These are phyloP conservation scores for Cenopis cana DNA, from an alignment of 2,888 invertebrate genomes.

Conservation along the genomic window DNA sequence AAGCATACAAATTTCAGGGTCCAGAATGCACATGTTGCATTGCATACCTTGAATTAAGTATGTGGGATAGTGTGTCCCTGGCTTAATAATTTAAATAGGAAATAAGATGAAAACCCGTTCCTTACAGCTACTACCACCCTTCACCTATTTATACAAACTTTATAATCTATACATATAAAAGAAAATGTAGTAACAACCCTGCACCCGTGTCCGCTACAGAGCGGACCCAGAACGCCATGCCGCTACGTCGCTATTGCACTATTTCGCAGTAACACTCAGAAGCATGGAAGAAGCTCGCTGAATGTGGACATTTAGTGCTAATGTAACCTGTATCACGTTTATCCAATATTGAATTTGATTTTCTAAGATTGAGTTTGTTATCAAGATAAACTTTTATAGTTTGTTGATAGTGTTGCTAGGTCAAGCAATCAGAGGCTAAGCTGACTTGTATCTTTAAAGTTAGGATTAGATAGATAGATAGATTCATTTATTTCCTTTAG, in stretches of 20 bases:
- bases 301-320: conserved; percentile 81
- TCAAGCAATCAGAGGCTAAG: neutral
- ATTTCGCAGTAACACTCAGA: conserved; percentile 73
- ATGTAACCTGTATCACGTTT: neutral
- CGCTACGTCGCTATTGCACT: conserved; percentile 70
- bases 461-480: no score
- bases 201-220: conserved; percentile 73
- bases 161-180: neutral
- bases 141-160: neutral
- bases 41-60: no score
- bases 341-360: neutral
- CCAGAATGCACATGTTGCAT: no score
- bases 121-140: no score
- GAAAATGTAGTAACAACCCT: conserved; percentile 67
- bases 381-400: neutral
- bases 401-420: no score
- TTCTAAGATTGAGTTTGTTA: neutral
- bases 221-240: conserved; percentile 75
- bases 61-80: no score
- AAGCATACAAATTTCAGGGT: no score
- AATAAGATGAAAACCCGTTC: no score
- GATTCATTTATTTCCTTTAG: no score
- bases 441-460: neutral
- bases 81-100: no score
- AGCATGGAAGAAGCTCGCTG: conserved; percentile 54